phyloP scores from a whole-genome alignment of 1,140 invertebrate genomes.

The Lasioglossum albipes region DNA sequence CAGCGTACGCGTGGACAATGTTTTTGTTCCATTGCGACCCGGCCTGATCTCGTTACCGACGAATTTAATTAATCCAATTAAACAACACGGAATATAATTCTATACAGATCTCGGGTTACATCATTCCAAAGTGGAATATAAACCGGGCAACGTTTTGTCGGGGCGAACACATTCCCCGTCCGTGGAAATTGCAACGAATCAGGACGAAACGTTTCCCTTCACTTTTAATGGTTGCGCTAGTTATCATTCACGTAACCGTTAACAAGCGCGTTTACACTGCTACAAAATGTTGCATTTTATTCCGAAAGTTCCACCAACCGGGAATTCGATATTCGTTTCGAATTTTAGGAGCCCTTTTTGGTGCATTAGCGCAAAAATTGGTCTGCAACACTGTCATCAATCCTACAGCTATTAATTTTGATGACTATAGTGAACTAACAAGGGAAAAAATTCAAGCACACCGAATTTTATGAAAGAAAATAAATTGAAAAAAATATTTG shows the following conservation, averaged over 20 bases:
- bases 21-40: neutral
- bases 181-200: constrained; percentile 33
- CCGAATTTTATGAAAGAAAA: too few species aligned
- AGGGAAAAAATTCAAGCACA: too few species aligned
- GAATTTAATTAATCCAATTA: constrained; percentile 50
- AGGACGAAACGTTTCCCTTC: constrained; percentile 30
- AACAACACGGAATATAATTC: constrained; percentile 35
- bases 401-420: too few species aligned
- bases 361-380: too few species aligned
- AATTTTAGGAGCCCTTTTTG: neutral
- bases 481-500: too few species aligned
- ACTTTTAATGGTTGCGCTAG: constrained; percentile 49
- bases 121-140: constrained; percentile 22
- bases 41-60: constrained; percentile 36
- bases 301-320: constrained; percentile 13
- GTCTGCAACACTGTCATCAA: too few species aligned
- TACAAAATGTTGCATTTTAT: constrained; percentile 44
- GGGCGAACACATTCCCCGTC: neutral
- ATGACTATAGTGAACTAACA: too few species aligned
- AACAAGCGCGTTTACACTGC: constrained; percentile 53
- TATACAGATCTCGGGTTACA: constrained; percentile 30
- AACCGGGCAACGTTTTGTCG: neutral
- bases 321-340: constrained; percentile 3
- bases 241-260: constrained; percentile 57
- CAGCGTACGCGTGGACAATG: neutral